Percentiles rank a stretch among this genome's conserved stretches.
phyloP scores from a whole-genome alignment of 2,797 vertebrate species.

The Crax fasciolata region DNA sequence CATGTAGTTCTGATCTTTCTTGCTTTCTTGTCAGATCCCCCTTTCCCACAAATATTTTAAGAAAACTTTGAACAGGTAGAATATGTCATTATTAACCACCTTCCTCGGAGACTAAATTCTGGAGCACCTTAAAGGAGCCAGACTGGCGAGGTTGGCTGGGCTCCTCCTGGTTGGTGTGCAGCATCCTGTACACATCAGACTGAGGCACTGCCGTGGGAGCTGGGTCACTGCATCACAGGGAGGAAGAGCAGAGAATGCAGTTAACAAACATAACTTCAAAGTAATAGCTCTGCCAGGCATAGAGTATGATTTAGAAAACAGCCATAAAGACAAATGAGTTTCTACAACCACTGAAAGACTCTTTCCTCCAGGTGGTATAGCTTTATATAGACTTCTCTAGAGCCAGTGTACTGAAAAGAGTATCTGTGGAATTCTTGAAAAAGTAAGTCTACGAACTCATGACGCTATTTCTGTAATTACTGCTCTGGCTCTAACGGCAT shows the following conservation, averaged over 20 bases:
- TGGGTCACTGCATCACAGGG: conserved; percentile 84
- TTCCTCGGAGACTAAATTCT: conserved; percentile 92
- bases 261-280: background rate
- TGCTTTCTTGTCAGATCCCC: background rate
- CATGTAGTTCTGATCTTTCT: background rate
- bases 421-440: background rate
- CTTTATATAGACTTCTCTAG: background rate
- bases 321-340: background rate
- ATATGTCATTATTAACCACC: conserved; percentile 82
- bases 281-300: background rate
- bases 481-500: background rate
- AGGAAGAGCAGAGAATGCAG: background rate
- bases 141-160: conserved; percentile 92
- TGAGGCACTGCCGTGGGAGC: conserved; percentile 70
- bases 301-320: background rate
- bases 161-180: conserved; percentile 87
- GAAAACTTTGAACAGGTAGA: background rate
- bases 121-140: conserved; percentile 95
- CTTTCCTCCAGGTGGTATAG: background rate
- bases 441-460: background rate
- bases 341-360: background rate
- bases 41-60: background rate
- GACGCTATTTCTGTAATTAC: background rate
- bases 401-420: background rate
- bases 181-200: conserved; percentile 95